These are phyloP conservation scores for Neotoxoptera formosana DNA, from an alignment of 1,140 invertebrate species.

Conservation along the genomic window DNA sequence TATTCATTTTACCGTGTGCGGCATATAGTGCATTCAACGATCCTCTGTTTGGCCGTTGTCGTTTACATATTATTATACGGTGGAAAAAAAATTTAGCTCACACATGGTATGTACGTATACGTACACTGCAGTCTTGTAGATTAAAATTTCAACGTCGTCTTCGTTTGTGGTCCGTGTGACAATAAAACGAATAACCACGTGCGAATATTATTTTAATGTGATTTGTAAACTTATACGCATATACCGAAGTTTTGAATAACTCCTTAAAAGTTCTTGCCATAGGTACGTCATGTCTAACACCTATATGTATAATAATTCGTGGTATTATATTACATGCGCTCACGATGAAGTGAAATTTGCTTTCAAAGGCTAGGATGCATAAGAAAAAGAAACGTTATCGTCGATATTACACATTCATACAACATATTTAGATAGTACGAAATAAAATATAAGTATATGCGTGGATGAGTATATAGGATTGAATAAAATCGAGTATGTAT, in stretches of 20 bases:
- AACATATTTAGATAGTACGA: neutral
- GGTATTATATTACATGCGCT: neutral
- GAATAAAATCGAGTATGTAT: neutral
- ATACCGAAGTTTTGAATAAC: neutral
- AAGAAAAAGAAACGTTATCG: neutral
- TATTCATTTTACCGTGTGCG: neutral
- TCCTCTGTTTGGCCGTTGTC: neutral
- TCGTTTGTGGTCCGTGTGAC: neutral
- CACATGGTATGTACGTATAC: neutral
- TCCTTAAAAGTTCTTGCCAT: neutral
- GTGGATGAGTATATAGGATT: neutral
- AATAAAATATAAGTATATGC: neutral
- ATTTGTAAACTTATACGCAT: neutral
- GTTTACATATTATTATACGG: neutral
- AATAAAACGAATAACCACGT: conserved; percentile 20
- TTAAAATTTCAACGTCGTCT: neutral
- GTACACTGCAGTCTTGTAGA: neutral
- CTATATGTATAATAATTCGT: neutral
- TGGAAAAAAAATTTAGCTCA: neutral
- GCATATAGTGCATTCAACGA: too few species aligned
- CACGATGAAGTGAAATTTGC: neutral
- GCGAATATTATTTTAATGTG: neutral
- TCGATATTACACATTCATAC: neutral
- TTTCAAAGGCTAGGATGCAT: neutral
- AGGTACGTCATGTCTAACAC: neutral